Conservation (phyloP, 2,113 vertebrate species). For the Lutjanus erythropterus region DNA sequence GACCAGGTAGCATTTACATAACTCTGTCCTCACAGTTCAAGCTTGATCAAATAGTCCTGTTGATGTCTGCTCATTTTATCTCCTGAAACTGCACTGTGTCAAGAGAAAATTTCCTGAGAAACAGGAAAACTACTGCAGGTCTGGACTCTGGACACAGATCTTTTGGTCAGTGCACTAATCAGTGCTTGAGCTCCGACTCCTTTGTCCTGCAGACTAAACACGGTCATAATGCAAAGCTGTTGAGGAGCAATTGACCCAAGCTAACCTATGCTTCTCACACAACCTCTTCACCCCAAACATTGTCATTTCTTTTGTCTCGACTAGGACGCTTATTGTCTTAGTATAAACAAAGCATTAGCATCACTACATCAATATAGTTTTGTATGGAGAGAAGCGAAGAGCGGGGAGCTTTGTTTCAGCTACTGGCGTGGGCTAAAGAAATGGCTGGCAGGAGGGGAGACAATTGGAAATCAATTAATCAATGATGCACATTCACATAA, state of each 20-base stretch:
- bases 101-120: neutral
- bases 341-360: constrained; percentile 62
- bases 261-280: constrained; percentile 58
- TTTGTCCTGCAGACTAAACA: constrained; percentile 43
- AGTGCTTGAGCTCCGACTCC: neutral
- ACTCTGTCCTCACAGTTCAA: neutral
- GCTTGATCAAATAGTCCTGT: neutral
- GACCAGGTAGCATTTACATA: neutral
- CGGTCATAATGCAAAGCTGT: constrained; percentile 19
- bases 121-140: neutral
- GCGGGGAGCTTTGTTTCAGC: constrained; percentile 43
- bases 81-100: neutral
- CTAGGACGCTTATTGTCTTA: constrained; percentile 62
- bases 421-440: constrained; percentile 21
- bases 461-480: constrained; percentile 70
- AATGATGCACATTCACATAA: constrained; percentile 55
- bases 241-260: constrained; percentile 57
- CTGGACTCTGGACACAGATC: neutral
- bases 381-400: constrained; percentile 17
- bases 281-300: constrained; percentile 66
- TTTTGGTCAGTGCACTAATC: constrained; percentile 8
- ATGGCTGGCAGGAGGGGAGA: constrained; percentile 41
- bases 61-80: neutral
- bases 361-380: constrained; percentile 44
- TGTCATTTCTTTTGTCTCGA: constrained; percentile 58